Evolutionary conservation across 2,888 invertebrate species (phyloP), one percentile per base, ranked within the genome.

Genomic region (Dione vanillae): DNA sequence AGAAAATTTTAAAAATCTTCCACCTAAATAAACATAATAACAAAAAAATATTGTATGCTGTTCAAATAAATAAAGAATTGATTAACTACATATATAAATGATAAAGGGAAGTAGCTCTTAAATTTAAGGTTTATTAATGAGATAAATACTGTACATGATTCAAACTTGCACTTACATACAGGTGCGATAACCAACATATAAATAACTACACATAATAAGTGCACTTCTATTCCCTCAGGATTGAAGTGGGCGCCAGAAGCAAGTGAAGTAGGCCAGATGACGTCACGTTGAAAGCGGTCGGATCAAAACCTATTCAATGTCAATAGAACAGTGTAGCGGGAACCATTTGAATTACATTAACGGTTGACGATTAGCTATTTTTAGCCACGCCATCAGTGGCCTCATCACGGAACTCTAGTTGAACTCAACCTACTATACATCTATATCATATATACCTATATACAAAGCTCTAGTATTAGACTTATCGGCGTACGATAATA

Each of bases 341-440:
- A 67, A 65, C 62, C 65, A 67, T 65, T 62, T 68, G 71, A 62
- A 70, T 68, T 67, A 68, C 70, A 68, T 72, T 72, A 70, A 72
- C 72, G 62, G 40, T 27, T 27, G n/a, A n/a, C n/a, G n/a, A n/a
- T 69, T 19, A 47, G n/a, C 70, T 74, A 74, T 72, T 74, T 72
- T 68, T 72, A 72, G 68, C 54, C 20, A 51, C 64, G 47, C 51
- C 65, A 70, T 67, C 56, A 37, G 27, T 35, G 47, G 62, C 62
- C 62, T 67, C 70, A 62, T 67, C 70, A 14, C 70, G 56, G 67
- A 47, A 12, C 54, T 27, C 19, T 45, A 45, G 14, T 67, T 49
- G 19, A 41, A 45, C n/a, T n/a, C n/a, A n/a, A 52, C 41, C 58
- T 43, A 16, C 35, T 19, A 51, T 19, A 27, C 43, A 61, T 43